Conservation (phyloP, 2,888 invertebrate species). For the Chaetogeoica ovagalla region DNA sequence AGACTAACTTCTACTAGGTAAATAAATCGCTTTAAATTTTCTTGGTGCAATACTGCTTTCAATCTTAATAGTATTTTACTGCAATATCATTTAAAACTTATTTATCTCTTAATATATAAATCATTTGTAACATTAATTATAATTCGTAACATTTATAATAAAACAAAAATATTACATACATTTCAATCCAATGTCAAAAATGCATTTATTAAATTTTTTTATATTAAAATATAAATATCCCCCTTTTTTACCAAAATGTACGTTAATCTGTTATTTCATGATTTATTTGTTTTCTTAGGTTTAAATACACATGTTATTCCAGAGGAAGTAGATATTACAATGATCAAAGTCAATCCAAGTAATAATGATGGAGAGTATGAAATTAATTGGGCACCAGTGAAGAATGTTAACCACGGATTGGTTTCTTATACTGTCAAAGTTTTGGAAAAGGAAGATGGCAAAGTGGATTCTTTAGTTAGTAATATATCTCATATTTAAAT, state of each 20-base stretch:
- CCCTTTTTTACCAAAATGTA: no score
- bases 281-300: constrained; percentile 55
- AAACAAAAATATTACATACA: no score
- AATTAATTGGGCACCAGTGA: constrained; percentile 77
- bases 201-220: no score
- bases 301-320: constrained; percentile 71
- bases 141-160: no score
- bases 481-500: constrained; percentile 4
- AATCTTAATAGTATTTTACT: no score
- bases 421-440: constrained; percentile 82
- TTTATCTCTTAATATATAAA: not conserved
- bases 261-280: not conserved
- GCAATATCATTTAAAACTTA: no score
- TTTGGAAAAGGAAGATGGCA: constrained; percentile 63
- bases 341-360: constrained; percentile 66
- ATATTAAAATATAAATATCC: no score
- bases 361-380: constrained; percentile 16
- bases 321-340: constrained; percentile 68
- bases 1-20: no score
- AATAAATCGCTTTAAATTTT: no score
- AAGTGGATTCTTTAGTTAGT: constrained; percentile 61
- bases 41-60: no score
- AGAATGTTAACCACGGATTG: constrained; percentile 75
- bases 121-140: no score
- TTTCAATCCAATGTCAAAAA: no score